These are phyloP conservation scores for Brachionichthys hirsutus DNA, from an alignment of 2,113 vertebrate genomes.

Conservation along the genomic window DNA sequence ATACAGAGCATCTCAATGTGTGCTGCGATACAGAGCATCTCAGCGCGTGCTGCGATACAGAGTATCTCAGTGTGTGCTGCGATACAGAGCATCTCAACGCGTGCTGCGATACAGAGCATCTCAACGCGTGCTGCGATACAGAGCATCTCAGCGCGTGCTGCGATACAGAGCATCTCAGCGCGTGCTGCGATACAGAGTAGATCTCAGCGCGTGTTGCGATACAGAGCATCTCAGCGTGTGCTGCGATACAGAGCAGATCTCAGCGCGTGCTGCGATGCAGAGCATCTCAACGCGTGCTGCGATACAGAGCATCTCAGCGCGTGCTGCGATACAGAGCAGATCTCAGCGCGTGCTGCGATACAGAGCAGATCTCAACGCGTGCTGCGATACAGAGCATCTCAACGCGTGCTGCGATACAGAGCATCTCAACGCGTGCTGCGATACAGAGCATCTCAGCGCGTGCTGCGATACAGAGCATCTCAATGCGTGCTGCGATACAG, in stretches of 20 bases:
- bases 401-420: conserved; percentile 11
- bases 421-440: conserved; percentile 45
- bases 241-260: too few relatives aligned
- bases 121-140: too few relatives aligned
- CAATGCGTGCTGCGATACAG: too few relatives aligned
- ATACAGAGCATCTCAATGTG: conserved; percentile 39
- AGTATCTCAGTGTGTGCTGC: conserved; percentile 43
- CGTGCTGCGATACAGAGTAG: too few relatives aligned
- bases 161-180: conserved; percentile 37
- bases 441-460: too few relatives aligned
- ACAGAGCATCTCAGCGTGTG: conserved; percentile 41
- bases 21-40: too few relatives aligned
- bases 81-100: too few relatives aligned
- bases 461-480: conserved; percentile 27
- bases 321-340: too few relatives aligned
- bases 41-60: conserved; percentile 13
- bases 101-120: conserved; percentile 25
- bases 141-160: conserved; percentile 14
- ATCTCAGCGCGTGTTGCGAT: conserved; percentile 14
- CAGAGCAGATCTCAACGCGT: conserved; percentile 42
- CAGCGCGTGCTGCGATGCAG: conserved; percentile 13
- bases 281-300: conserved; percentile 24
- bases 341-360: conserved; percentile 15
- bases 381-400: too few relatives aligned
- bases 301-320: conserved; percentile 38